Evolutionary conservation across 2,113 vertebrate species (phyloP).

Genomic region (Podiceps cristatus): DNA sequence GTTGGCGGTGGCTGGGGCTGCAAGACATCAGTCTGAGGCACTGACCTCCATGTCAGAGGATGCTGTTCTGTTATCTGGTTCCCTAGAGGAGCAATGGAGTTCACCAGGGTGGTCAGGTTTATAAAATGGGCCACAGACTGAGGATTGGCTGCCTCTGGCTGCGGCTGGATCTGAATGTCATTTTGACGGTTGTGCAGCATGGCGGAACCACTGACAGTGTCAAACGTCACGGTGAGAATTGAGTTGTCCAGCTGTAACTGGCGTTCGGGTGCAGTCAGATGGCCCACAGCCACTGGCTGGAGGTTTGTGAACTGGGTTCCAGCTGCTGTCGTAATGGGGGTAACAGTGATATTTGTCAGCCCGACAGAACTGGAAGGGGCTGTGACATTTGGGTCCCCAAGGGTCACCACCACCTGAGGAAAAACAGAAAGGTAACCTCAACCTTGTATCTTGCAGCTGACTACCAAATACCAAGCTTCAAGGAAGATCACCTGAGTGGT

Average conservation of each 20-base stretch:
- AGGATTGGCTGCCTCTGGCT: slow-evolving; percentile 74
- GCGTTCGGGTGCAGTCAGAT: slow-evolving; percentile 85
- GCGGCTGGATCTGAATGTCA: slow-evolving; percentile 82
- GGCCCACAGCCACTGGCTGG: slow-evolving; percentile 91
- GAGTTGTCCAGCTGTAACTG: slow-evolving; percentile 95
- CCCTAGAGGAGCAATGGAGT: slow-evolving; percentile 87
- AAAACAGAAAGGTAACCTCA: not conserved
- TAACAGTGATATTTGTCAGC: slow-evolving; percentile 92
- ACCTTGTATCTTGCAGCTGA: fast-evolving
- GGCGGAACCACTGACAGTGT: slow-evolving; percentile 90
- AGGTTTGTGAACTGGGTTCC: slow-evolving; percentile 93
- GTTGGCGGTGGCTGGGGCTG: slow-evolving; percentile 68
- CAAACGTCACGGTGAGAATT: slow-evolving; percentile 96
- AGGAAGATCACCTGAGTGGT: not conserved
- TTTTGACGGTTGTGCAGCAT: slow-evolving; percentile 91
- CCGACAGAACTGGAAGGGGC: slow-evolving; percentile 87
- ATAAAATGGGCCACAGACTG: slow-evolving; percentile 96
- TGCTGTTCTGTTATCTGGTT: slow-evolving; percentile 85
- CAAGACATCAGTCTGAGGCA: slow-evolving; percentile 78
- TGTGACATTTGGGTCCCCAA: slow-evolving; percentile 84
- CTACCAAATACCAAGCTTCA: not conserved
- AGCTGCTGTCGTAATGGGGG: slow-evolving; percentile 86
- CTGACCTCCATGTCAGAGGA: slow-evolving; percentile 89
- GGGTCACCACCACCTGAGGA: slow-evolving; percentile 92
- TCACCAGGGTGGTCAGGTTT: slow-evolving; percentile 95